These are phyloP conservation scores for Balaeniceps rex DNA, from an alignment of 2,113 vertebrate species.

Conservation along the genomic window DNA sequence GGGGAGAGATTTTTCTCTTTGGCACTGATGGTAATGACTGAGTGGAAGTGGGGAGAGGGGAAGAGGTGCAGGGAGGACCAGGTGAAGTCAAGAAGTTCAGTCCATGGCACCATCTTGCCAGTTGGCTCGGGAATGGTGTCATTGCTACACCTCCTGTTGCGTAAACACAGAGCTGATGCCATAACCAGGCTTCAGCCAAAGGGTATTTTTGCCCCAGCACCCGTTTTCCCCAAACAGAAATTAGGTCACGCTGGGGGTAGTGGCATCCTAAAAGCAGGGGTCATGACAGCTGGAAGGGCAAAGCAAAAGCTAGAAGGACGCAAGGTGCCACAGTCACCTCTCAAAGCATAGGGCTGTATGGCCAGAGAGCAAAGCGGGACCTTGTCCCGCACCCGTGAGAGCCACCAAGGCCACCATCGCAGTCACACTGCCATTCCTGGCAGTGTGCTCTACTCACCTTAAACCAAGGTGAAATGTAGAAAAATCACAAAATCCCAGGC, in stretches of 20 bases:
- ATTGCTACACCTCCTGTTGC: not conserved
- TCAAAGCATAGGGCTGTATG: not conserved
- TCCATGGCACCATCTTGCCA: not conserved
- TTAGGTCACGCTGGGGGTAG: not conserved
- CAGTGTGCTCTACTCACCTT: fast-evolving
- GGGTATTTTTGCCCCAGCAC: not conserved
- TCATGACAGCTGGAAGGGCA: not conserved
- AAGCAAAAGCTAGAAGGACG: not conserved
- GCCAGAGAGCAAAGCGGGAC: not conserved
- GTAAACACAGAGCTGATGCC: not conserved
- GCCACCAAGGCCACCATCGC: not conserved
- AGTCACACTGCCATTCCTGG: fast-evolving
- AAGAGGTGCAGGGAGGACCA: not conserved
- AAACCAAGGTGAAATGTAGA: not conserved
- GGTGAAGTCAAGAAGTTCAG: not conserved
- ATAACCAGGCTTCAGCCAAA: not conserved
- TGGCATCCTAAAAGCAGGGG: not conserved
- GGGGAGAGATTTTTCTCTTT: not conserved
- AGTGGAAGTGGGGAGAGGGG: not conserved
- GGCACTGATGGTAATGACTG: not conserved
- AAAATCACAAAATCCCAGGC: not conserved
- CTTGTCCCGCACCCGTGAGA: not conserved
- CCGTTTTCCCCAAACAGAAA: not conserved
- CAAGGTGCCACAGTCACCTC: not conserved
- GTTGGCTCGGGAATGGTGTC: not conserved